Evolutionary conservation across 1,140 invertebrate species (phyloP).

Genomic region (Nomia melanderi): DNA sequence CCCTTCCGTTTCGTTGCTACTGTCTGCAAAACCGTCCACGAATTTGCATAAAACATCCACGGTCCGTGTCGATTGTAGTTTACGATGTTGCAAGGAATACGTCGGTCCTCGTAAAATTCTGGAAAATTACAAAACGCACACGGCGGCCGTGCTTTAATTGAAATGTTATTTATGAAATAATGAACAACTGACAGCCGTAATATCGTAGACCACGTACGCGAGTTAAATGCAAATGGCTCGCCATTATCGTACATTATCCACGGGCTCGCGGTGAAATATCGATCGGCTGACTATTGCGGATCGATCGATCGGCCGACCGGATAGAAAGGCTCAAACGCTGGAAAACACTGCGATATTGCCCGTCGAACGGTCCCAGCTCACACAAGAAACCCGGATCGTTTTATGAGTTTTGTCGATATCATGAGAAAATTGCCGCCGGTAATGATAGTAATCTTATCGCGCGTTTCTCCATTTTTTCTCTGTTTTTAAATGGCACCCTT

Average conservation of each 20-base stretch:
- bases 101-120: conserved; percentile 1
- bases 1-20: too few relatives aligned
- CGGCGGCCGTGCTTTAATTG: conserved; percentile 16
- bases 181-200: conserved; percentile 2
- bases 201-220: neutral
- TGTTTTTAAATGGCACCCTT: neutral
- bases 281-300: conserved; percentile 5
- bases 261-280: conserved; percentile 16
- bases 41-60: too few relatives aligned
- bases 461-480: too few relatives aligned
- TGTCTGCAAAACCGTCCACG: too few relatives aligned
- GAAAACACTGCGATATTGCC: conserved; percentile 11
- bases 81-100: neutral
- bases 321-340: conserved; percentile 21
- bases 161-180: conserved; percentile 39
- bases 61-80: neutral
- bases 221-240: conserved; percentile 17
- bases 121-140: neutral
- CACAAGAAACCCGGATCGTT: neutral
- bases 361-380: neutral
- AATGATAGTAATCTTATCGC: conserved; percentile 1
- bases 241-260: conserved; percentile 18
- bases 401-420: neutral
- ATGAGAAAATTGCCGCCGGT: conserved; percentile 5
- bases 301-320: conserved; percentile 14